Conservation (phyloP, 2,888 invertebrate genomes). For the Xestia rhomboidea region DNA sequence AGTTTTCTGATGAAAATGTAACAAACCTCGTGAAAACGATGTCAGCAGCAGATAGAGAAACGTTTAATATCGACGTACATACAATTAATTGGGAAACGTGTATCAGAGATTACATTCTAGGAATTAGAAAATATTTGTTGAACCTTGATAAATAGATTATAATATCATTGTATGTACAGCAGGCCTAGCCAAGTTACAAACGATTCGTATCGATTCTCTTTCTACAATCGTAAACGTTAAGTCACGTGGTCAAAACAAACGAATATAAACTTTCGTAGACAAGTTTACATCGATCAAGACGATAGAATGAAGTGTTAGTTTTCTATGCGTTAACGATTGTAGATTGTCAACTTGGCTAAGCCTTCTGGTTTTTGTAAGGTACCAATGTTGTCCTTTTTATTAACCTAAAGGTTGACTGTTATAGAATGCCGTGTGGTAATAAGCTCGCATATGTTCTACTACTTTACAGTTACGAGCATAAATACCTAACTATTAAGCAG, state of each 20-base stretch:
- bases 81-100: slow-evolving; percentile 66
- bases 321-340: no score
- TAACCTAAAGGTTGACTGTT: neutral
- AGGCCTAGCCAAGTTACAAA: no score
- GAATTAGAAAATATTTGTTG: slow-evolving; percentile 60
- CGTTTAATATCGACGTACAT: slow-evolving; percentile 66
- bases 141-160: slow-evolving; percentile 30
- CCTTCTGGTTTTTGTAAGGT: neutral
- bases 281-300: no score
- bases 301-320: no score
- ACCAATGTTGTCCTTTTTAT: neutral
- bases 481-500: neutral
- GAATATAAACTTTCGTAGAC: no score
- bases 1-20: slow-evolving; percentile 65
- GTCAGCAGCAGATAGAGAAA: slow-evolving; percentile 58
- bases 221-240: no score
- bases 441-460: neutral
- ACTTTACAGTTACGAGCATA: neutral
- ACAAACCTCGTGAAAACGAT: slow-evolving; percentile 51
- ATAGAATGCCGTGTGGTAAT: neutral
- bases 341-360: no score
- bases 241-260: no score
- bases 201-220: no score
- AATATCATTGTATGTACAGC: neutral
- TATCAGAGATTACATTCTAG: slow-evolving; percentile 62